Evolutionary conservation across 2,797 vertebrate species (phyloP), one percentile per base, ranked within the genome.

Genomic region (Prunella strophiata): DNA sequence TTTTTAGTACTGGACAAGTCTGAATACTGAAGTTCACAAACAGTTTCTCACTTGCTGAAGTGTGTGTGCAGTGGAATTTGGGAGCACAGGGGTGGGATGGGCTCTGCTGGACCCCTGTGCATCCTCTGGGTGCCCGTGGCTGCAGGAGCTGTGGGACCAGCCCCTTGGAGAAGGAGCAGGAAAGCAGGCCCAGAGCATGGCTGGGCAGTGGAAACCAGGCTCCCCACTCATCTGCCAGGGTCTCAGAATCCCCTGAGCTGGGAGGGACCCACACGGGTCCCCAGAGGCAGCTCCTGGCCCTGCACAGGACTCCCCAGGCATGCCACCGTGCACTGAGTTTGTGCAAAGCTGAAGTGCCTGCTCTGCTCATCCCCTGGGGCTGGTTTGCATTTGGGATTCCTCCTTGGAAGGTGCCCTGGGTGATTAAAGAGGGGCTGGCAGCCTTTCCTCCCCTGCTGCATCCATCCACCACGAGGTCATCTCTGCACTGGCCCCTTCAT

Each of bases 261-360:
- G 55, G 20, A 61, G 55, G 26, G 43, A 20, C 34, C 32, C 42
- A 3, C 10, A 0, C 11, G 48, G 48, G 22, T 11, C 42, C 6
- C 3, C 19, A 8, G 36, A 13, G 40, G 1, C 47, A 22, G 34
- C 54, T 13, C 51, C 23, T 34, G 51, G 51, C 61, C 51, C 36
- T 25, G 59, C 40, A 2, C 40, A 13, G 61, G 45, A 3, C 51
- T 21, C 5, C 21, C 61, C 30, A 2, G 4, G n/a, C 2, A 9
- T 7, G 32, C 42, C 55, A 7, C 16, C 12, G 0, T 0, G 19
- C 2, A 1, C 13, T 15, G 19, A 7, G 36, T 3, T 4, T 40
- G 30, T 21, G 4, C 34, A 9, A 21, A 45, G 23, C 71, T 55
- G 78, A 3, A 2, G 54, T 1, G 3, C 9, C 5, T 10, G 13